Conservation (phyloP, 2,113 vertebrate species). For the Pedionomus torquatus region DNA sequence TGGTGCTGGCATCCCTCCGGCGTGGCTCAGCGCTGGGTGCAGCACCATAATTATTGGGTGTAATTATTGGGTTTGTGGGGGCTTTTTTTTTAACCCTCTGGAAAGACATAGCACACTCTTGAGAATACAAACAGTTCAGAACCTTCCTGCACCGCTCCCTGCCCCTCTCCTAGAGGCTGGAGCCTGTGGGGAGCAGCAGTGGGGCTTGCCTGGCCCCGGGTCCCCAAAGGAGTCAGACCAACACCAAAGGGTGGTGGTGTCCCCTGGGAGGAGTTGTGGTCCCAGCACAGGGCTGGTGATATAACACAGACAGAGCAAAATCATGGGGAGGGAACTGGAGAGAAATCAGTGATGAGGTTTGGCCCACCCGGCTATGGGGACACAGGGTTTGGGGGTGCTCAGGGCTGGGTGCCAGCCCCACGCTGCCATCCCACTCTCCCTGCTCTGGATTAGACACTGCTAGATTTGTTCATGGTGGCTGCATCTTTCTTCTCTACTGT, state of each 20-base stretch:
- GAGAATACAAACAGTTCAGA: not conserved
- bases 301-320: accelerated
- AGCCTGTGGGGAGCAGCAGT: not conserved
- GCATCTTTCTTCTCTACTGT: not conserved
- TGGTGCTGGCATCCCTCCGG: not conserved
- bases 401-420: not conserved
- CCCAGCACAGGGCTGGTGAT: not conserved
- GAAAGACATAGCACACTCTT: not conserved
- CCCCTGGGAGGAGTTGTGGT: not conserved
- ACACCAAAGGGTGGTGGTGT: not conserved
- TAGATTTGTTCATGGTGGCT: not conserved
- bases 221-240: not conserved
- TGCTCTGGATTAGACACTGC: not conserved
- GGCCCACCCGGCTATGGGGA: too few species aligned
- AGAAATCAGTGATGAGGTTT: not conserved
- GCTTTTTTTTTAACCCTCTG: not conserved
- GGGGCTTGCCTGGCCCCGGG: not conserved
- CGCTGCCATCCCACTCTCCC: not conserved
- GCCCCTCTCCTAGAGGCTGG: not conserved
- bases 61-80: not conserved
- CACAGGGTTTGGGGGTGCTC: not conserved
- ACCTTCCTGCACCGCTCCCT: not conserved
- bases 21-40: not conserved
- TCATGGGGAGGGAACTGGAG: not conserved
- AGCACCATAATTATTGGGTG: not conserved